Base-by-base conservation (phyloP, 2,888 invertebrate genomes). In the Oxyscelio sp. region DNA sequence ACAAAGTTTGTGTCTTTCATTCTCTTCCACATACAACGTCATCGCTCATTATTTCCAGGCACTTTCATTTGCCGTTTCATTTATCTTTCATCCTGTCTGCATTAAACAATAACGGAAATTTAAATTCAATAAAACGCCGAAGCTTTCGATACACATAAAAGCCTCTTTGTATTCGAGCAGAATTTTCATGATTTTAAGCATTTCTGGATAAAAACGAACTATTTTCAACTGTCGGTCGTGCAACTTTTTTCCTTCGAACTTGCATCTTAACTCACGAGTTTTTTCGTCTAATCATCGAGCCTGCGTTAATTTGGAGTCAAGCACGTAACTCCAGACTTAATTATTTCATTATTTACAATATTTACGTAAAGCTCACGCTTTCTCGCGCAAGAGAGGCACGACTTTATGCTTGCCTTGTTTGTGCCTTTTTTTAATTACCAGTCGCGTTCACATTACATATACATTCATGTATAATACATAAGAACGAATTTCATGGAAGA, bases 391-490 rank as follows among this genome's bases (percentile, higher is more conserved):
- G n/a, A n/a, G n/a, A n/a, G n/a, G n/a, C n/a, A n/a, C n/a, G n/a
- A n/a, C n/a, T n/a, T n/a, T n/a, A n/a, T n/a, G n/a, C n/a, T n/a
- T n/a, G n/a, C n/a, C n/a, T n/a, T n/a, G n/a, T n/a, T n/a, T n/a
- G n/a, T n/a, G n/a, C n/a, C n/a, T n/a, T n/a, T 40, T 75, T 56
- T 65, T 45, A 75, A 75, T 75, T 75, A 63, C 63, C 54, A 31
- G 45, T 40, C 56, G 65, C 56, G 56, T 48, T n/a, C 43, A 4
- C 8, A 4, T 61, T 61, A 52, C 54, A 63, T 22, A n/a, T 27
- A 48, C 19, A 48, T 56, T 56, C 56, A 65, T 75, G 43, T 63
- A 65, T 56, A 75, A 65, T 75, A 45, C 54, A 75, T 9, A 68
- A 17, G 21, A 43, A 56, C 34, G 31, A 27, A 24, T 40, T 27